Percentiles rank a stretch among this genome's conserved stretches.
Conservation (phyloP, 2,888 invertebrate species). For the Drosophila siamana region DNA sequence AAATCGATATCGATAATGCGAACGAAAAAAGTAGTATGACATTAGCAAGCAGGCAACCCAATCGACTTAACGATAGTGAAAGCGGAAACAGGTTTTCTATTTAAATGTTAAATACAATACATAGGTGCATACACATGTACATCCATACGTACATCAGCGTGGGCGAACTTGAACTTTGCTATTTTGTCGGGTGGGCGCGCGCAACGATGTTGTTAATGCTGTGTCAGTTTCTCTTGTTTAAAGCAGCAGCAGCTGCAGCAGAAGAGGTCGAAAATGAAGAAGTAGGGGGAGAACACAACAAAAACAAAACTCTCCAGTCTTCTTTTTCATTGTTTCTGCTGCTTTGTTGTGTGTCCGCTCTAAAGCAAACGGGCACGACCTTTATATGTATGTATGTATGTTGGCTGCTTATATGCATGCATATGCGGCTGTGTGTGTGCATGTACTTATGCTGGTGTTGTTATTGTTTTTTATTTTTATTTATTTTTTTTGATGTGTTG, state of each 20-base stretch:
- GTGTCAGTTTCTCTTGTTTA: constrained; percentile 46
- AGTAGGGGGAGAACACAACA: constrained; percentile 20
- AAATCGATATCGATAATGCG: constrained; percentile 43
- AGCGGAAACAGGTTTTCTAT: constrained; percentile 39
- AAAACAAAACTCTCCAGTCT: constrained; percentile 33
- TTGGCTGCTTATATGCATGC: background rate
- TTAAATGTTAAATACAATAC: constrained; percentile 22
- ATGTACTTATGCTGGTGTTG: constrained; percentile 9
- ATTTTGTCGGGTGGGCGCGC: constrained; percentile 48
- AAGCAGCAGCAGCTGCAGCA: constrained; percentile 22
- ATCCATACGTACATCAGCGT: constrained; percentile 25
- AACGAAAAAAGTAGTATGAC: constrained; percentile 15
- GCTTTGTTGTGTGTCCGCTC: constrained; percentile 47
- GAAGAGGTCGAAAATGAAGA: constrained; percentile 21
- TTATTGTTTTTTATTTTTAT: constrained; percentile 27
- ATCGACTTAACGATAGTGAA: constrained; percentile 46
- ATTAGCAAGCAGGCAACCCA: constrained; percentile 20
- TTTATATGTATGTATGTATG: constrained; percentile 44
- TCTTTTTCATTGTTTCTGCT: constrained; percentile 36
- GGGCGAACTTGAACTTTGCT: constrained; percentile 66
- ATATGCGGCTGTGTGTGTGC: background rate
- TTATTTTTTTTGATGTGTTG: too few species aligned
- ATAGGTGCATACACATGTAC: background rate
- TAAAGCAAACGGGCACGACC: constrained; percentile 59
- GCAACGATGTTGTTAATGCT: constrained; percentile 29